Conservation (phyloP, 2,888 invertebrate species). For the Calephelis perditalis region DNA sequence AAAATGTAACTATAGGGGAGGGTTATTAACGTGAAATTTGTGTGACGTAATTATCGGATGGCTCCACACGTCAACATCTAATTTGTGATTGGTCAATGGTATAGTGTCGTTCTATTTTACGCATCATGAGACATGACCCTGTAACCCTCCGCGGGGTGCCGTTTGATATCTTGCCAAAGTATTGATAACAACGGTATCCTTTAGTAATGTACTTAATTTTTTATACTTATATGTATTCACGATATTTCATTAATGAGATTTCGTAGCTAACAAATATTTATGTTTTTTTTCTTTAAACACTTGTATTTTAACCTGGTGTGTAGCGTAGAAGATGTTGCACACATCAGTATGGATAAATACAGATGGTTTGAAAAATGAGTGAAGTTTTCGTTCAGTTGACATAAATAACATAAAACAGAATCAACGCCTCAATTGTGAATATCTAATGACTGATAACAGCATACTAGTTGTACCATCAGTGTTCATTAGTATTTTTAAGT, state of each 20-base stretch:
- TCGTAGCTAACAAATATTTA: slow-evolving; percentile 37
- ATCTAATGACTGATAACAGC: no score
- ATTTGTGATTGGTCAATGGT: no score
- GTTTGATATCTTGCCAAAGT: slow-evolving; percentile 62
- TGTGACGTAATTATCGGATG: no score
- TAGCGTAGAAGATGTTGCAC: slow-evolving; percentile 10
- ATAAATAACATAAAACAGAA: no score
- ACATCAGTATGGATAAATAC: neutral
- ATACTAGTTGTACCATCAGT: no score
- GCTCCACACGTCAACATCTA: no score
- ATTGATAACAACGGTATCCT: slow-evolving; percentile 39
- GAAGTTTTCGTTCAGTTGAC: no score
- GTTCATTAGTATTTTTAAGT: no score
- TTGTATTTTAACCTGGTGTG: slow-evolving; percentile 21
- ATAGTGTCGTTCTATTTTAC: neutral
- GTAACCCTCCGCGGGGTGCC: slow-evolving; percentile 48
- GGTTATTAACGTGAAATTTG: no score
- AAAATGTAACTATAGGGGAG: no score
- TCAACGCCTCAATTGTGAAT: no score
- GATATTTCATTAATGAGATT: slow-evolving; percentile 14
- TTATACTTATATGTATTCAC: slow-evolving; percentile 39
- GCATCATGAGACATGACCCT: slow-evolving; percentile 3
- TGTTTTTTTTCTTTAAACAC: slow-evolving; percentile 42
- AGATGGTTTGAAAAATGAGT: no score
- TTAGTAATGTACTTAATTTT: slow-evolving; percentile 63